phyloP scores from a whole-genome alignment of 1,140 invertebrate genomes.

The Callitettix versicolor region DNA sequence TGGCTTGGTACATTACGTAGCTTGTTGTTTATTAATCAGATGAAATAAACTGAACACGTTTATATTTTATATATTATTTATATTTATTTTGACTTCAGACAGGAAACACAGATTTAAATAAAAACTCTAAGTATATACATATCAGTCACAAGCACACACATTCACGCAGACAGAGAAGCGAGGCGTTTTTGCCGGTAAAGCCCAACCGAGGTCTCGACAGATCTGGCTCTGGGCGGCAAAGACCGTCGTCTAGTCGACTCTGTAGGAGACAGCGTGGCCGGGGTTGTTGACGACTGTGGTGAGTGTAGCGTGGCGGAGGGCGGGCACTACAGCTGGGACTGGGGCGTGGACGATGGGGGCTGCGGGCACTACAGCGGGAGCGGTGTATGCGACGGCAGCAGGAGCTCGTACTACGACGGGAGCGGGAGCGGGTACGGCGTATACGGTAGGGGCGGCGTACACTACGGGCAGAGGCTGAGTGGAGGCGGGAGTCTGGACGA shows the following conservation, averaged over 20 bases:
- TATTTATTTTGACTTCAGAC: not conserved
- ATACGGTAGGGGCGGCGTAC: slow-evolving; percentile 37
- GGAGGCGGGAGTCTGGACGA: slow-evolving; percentile 38
- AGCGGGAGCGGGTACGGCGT: slow-evolving; percentile 22
- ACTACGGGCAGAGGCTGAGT: slow-evolving; percentile 32
- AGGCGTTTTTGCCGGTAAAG: not conserved
- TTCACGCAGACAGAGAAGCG: not conserved
- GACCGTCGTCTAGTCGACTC: slow-evolving; percentile 28
- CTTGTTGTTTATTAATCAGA: too few relatives aligned
- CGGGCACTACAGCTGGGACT: not conserved
- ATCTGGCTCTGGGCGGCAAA: slow-evolving; percentile 4
- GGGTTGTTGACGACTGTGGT: slow-evolving; percentile 33
- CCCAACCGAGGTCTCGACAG: slow-evolving; percentile 10
- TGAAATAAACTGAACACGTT: too few relatives aligned
- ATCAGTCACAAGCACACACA: not conserved
- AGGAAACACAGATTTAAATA: not conserved
- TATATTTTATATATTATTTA: too few relatives aligned
- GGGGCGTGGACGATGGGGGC: not conserved
- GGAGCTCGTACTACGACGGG: slow-evolving; percentile 9
- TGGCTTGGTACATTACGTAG: too few relatives aligned
- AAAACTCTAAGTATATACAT: not conserved
- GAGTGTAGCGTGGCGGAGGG: slow-evolving; percentile 30
- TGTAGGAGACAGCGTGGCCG: slow-evolving; percentile 33
- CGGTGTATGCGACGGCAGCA: slow-evolving; percentile 3
- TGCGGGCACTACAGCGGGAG: not conserved